phyloP scores from a whole-genome alignment of 2,113 vertebrate genomes.

The Laterallus jamaicensis region DNA sequence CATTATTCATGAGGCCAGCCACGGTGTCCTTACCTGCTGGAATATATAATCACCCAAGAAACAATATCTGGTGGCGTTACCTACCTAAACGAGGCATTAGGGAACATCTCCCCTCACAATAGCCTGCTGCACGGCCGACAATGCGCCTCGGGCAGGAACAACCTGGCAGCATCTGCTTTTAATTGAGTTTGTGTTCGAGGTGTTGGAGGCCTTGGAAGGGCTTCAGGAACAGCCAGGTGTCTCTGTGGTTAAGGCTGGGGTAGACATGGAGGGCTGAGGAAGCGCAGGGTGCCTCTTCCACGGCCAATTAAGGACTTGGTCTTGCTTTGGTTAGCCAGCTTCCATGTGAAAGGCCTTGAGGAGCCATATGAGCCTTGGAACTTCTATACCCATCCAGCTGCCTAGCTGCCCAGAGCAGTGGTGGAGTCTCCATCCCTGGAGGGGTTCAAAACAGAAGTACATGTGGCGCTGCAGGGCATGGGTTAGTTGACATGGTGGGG shows the following conservation, averaged over 20 bases:
- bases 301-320: neutral
- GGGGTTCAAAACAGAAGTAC: no score
- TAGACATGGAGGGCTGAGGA: neutral
- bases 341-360: neutral
- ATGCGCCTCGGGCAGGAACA: neutral
- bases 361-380: rapidly evolving
- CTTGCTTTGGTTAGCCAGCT: neutral
- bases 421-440: no score
- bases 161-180: neutral
- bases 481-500: no score
- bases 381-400: rapidly evolving
- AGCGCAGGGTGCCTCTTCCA: rapidly evolving
- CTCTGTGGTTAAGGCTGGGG: neutral
- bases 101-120: neutral
- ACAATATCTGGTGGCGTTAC: neutral
- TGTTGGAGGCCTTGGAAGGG: neutral
- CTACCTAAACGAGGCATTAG: neutral
- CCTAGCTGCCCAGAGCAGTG: neutral
- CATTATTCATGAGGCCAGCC: constrained; percentile 58
- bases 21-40: constrained; percentile 18
- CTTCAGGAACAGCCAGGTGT: neutral
- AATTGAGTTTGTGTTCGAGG: neutral
- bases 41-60: neutral
- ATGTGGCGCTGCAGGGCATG: no score
- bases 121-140: neutral